Base-by-base conservation (phyloP, 2,888 invertebrate species). In the Magallana nippona region DNA sequence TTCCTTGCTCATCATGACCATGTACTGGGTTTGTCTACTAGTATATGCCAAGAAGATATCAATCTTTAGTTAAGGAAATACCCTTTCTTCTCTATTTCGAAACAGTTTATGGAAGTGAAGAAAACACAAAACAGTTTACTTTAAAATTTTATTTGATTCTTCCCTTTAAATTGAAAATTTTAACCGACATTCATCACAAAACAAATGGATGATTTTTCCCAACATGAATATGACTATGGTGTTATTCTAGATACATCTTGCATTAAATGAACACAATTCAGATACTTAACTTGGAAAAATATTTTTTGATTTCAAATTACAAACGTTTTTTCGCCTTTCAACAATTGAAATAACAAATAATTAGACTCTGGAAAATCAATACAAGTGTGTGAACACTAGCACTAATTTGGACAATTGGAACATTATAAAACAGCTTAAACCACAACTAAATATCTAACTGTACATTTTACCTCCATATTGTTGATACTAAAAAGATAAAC, bases 231-330 rank as follows among this genome's bases (percentile, higher is more conserved):
- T 22, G 27, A 71, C 10, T 11, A 17, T 11, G 8, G 58, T 15
- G 44, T 60, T 60, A n/a, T 27, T 71, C 71, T 27, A 27, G 27
- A 27, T 27, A 22, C 27, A 27, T 22, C 32, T 71, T 32, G 32
- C 22, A 71, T 15, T 19, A 19, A 27, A 71, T 71, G 71, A 71
- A 71, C 71, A 71, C 71, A 71, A 71, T 71, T 27, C 13, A 71
- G 27, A 71, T 71, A 71, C 32, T 32, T 71, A 71, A 27, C 22
- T 71, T 71, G 71, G 27, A 13, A 71, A 27, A 44, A 44, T 5
- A 44, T 44, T 15, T 71, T 71, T 71, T 71, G 71, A 71, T 71
- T 71, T 27, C 13, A 71, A 15, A 32, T 71, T 15, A 60, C 17
- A n/a, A 60, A n/a, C 71, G 32, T 15, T 15, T 27, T 22, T 11